phyloP scores from a whole-genome alignment of 2,113 vertebrate species.

The Ptilonorhynchus violaceus region DNA sequence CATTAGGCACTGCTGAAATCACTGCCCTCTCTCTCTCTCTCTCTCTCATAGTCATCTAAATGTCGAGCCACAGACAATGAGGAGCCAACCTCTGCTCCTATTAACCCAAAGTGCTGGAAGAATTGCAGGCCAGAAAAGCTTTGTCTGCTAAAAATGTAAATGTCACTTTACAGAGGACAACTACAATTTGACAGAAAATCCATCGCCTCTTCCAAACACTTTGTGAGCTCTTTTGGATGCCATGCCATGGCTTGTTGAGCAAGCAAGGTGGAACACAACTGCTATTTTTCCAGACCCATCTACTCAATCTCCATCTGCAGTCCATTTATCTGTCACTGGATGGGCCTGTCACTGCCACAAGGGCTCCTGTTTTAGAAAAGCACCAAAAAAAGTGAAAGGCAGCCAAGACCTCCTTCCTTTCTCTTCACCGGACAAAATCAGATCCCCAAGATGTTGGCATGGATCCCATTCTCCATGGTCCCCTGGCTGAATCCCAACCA shows the following conservation, averaged over 20 bases:
- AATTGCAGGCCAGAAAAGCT: background rate
- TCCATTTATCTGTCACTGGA: background rate
- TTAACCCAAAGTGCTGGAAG: slow-evolving; percentile 10
- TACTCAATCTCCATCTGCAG: background rate
- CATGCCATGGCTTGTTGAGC: background rate
- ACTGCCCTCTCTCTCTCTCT: background rate
- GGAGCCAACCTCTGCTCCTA: slow-evolving; percentile 25
- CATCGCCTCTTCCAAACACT: background rate
- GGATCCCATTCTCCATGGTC: background rate
- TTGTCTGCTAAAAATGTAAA: slow-evolving; percentile 2
- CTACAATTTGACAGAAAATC: background rate
- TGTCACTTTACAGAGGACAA: background rate
- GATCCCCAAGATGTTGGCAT: background rate
- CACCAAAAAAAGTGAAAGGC: background rate
- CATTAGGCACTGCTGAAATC: background rate
- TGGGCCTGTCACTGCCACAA: background rate
- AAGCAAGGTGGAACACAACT: background rate
- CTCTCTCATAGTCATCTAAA: background rate
- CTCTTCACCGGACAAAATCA: background rate
- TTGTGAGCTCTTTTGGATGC: background rate
- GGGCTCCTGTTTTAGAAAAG: background rate
- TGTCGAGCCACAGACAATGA: background rate
- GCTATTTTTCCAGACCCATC: background rate
- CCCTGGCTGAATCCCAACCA: background rate
- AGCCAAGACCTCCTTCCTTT: background rate